Conservation (phyloP, 2,888 invertebrate species). For the Catocala fraxini region DNA sequence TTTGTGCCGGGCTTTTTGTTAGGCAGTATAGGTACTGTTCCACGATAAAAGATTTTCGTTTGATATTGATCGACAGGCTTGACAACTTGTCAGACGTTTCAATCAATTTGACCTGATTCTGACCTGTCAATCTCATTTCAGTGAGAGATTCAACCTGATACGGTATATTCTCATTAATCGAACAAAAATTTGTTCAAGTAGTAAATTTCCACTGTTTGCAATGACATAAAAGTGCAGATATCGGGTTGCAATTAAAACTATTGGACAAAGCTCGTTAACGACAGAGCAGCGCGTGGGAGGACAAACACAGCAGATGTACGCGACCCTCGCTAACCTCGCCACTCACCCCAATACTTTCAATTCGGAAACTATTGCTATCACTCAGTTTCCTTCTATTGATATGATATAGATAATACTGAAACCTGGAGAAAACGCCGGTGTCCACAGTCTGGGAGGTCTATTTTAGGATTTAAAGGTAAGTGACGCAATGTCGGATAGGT, state of each 20-base stretch:
- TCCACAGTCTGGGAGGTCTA: conserved; percentile 79
- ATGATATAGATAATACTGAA: conserved; percentile 19
- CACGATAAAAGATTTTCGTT: conserved; percentile 45
- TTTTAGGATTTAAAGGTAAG: conserved; percentile 73
- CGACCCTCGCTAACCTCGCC: conserved; percentile 72
- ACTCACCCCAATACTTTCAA: conserved; percentile 73
- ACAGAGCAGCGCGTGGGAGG: conserved; percentile 73
- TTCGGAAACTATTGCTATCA: conserved; percentile 71
- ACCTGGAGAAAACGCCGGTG: conserved; percentile 32
- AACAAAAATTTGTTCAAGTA: conserved; percentile 29
- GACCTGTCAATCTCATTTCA: conserved; percentile 9
- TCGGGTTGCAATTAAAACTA: conserved; percentile 86
- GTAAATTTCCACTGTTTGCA: conserved; percentile 49
- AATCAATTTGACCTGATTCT: conserved; percentile 18
- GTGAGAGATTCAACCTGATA: conserved; percentile 22
- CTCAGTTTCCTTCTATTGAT: conserved; percentile 41
- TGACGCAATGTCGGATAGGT: conserved; percentile 78
- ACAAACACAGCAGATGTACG: conserved; percentile 82
- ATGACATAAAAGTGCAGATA: conserved; percentile 71
- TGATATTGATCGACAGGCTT: conserved; percentile 34
- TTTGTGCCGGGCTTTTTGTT: conserved; percentile 66
- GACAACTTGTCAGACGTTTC: conserved; percentile 21
- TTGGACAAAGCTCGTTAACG: conserved; percentile 76
- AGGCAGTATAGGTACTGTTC: conserved; percentile 41
- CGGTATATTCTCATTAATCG: conserved; percentile 32